Base-by-base conservation (phyloP, 2,113 vertebrate species). In the Smithornis capensis region DNA sequence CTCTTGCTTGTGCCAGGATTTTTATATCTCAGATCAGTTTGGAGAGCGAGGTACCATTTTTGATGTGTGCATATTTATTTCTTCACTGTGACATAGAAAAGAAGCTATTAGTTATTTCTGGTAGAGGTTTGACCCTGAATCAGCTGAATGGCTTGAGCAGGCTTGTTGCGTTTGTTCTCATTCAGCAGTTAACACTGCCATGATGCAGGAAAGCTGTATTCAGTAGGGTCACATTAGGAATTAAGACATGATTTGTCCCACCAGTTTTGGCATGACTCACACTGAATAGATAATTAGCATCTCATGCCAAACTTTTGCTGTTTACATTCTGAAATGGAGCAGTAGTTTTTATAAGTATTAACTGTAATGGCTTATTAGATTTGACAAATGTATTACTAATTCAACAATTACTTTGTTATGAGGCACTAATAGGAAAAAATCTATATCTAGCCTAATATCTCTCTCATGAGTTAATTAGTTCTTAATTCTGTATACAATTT, bases 361-460 rank as follows among this genome's bases (percentile, higher is more conserved):
- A 55, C 65, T 89, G 6, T 78, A 94, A 94, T 90, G 91, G 82
- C 74, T 85, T 94, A 83, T 74, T 79, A 53, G 67, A 62, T 57
- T 85, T 87, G 78, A 91, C 63, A 96, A 92, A 91, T 91, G 53
- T 76, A 75, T 89, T 91, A 69, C 83, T 94, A 94, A 94, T 95
- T 95, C 78, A 92, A 73, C 70, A 91, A 62, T 83, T 92, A 35
- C 57, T 92, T 67, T 0, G 2, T 89, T 96, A 87, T 56, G 77
- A 92, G 89, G 57, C 62, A 94, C 74, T 87, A 92, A 92, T 75
- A 59, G 59, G 70, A 84, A 87, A 89, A 95, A 87, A 52, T 5
- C 37, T 63, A 42, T 71, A 74, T n/a, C 7, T 83, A 67, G 27
- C 67, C 47, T 73, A 45, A 73, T 87, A 49, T 65, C n/a, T 53